phyloP scores from a whole-genome alignment of 2,113 vertebrate genomes.

The Carollia perspicillata region DNA sequence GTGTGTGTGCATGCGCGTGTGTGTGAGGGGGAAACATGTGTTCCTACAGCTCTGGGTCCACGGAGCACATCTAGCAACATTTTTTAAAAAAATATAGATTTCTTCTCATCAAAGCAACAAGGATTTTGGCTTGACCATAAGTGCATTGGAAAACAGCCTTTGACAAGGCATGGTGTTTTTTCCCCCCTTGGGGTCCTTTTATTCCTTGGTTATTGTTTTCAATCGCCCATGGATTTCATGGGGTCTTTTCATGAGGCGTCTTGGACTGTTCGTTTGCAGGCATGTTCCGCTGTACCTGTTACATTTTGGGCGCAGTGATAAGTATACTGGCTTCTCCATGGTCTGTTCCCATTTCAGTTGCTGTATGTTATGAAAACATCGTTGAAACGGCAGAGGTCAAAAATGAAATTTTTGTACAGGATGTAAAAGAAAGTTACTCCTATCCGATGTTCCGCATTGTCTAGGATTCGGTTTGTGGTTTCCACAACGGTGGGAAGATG shows the following conservation, averaged over 20 bases:
- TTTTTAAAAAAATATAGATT: not conserved
- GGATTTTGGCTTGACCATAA: not conserved
- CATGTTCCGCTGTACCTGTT: not conserved
- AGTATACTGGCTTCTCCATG: not conserved
- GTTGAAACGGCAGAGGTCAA: not conserved
- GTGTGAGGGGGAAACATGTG: not conserved
- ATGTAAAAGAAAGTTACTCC: not conserved
- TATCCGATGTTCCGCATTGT: not conserved
- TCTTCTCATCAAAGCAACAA: not conserved
- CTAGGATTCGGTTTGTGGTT: constrained; percentile 17
- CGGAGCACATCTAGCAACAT: not conserved
- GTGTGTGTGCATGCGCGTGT: not conserved
- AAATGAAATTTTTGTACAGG: not conserved
- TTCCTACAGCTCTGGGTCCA: not conserved
- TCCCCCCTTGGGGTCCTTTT: not conserved
- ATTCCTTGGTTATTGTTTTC: not conserved
- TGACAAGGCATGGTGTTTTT: not conserved
- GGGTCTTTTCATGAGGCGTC: not conserved
- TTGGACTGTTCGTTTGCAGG: not conserved
- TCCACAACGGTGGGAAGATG: not conserved
- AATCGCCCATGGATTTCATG: not conserved
- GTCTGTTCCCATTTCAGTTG: not conserved
- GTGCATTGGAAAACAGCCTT: not conserved
- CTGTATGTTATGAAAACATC: not conserved
- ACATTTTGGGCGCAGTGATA: not conserved